Base-by-base conservation (phyloP, 2,888 invertebrate genomes). In the Agapostemon virescens region DNA sequence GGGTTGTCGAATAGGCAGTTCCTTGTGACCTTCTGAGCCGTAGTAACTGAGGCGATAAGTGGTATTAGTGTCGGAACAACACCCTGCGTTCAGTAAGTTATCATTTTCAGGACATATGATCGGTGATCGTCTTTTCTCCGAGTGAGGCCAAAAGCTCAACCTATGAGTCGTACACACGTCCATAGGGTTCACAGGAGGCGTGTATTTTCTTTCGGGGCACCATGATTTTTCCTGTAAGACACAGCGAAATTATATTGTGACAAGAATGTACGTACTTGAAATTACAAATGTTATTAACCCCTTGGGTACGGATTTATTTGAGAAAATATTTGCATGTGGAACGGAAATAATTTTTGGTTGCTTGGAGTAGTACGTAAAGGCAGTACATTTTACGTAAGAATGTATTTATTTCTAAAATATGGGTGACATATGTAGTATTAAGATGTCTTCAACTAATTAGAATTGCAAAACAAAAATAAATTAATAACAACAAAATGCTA, bases 21-120 rank as follows among this genome's bases (percentile, higher is more conserved):
- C 85, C 76, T 77, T 90, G 23, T 90, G 90, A 7, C 89, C 89
- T 4, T 86, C 89, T 36, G 89, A 89, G 4, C 89, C 90, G 58
- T 89, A 91, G 80, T 91, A 92, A 77, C 92, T 92, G 33, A 92
- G 86, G 20, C 88, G 86, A 67, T 92, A 92, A 30, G 91, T 92
- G 0, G 92, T 92, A n/a, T 91, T 88, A 73, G 90, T 88, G 30
- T 92, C 90, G 74, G 89, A 89, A 74, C 89, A 90, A 40, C 88
- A 88, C 5, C 82, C 82, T 4, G 84, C 88, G 74, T 91, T 92
- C 13, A 92, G 75, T 55, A 91, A 40, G 76, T 92, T 92, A 2
- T 90, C 88, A 0, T 74, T 84, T 66, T 85, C 84, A 23, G 52
- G 74, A 0, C 55, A 36, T n/a, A 69, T 58, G 30, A 90, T 86